Percentiles rank a stretch among this genome's conserved stretches.
phyloP scores from a whole-genome alignment of 1,140 invertebrate species.

The Heterodera schachtii region DNA sequence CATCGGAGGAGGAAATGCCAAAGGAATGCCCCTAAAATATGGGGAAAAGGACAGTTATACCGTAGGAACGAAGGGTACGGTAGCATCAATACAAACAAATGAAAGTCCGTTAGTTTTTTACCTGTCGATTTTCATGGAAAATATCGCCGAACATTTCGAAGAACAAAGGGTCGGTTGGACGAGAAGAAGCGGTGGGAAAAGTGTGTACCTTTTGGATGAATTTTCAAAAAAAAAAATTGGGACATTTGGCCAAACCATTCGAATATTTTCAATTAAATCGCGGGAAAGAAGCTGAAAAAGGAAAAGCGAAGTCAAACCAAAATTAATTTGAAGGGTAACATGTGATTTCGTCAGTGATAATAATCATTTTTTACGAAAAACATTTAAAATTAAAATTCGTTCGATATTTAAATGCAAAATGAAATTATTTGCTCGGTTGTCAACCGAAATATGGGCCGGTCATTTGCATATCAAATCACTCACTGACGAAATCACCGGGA shows the following conservation, averaged over 20 bases:
- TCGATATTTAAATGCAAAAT: too few species aligned
- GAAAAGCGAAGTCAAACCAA: constrained; percentile 5
- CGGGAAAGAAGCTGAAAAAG: constrained; percentile 50
- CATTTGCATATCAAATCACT: too few species aligned
- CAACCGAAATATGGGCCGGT: too few species aligned
- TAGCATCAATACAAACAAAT: too few species aligned
- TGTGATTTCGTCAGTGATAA: too few species aligned
- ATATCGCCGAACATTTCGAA: constrained; percentile 60
- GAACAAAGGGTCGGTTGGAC: constrained; percentile 45
- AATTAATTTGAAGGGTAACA: not conserved
- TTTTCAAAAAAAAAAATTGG: constrained; percentile 17
- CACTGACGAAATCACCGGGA: too few species aligned
- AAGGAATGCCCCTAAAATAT: too few species aligned
- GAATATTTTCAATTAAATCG: constrained; percentile 56
- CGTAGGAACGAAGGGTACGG: too few species aligned
- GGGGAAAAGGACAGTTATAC: too few species aligned
- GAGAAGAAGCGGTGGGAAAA: constrained; percentile 20
- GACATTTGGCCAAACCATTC: constrained; percentile 30
- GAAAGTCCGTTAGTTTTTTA: not conserved
- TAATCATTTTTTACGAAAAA: too few species aligned
- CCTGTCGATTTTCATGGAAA: constrained; percentile 41
- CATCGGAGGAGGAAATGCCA: not conserved
- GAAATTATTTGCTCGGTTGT: too few species aligned
- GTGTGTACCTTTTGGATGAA: constrained; percentile 43
- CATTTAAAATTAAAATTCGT: too few species aligned